Evolutionary conservation across 1,140 invertebrate species (phyloP).

Genomic region (Brachionus angularis): DNA sequence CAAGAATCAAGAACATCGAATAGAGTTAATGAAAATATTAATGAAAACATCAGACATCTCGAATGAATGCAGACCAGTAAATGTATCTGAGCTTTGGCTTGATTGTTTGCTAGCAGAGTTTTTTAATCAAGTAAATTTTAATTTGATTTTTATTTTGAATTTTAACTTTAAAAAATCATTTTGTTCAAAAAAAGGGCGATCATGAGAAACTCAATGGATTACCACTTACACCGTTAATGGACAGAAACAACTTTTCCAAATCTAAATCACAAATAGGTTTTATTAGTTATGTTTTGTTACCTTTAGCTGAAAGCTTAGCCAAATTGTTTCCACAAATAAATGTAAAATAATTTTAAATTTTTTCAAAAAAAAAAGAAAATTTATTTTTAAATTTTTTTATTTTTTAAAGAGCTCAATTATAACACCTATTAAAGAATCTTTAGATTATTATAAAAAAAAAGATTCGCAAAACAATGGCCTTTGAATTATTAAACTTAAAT

Average conservation of each 20-base stretch:
- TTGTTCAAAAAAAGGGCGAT: too few relatives aligned
- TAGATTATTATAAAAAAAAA: conserved; percentile 43
- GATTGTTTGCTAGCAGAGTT: conserved; percentile 59
- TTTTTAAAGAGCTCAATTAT: background rate
- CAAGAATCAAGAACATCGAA: conserved; percentile 1
- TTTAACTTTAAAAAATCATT: conserved; percentile 46
- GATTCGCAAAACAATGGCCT: too few relatives aligned
- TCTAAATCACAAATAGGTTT: conserved; percentile 59
- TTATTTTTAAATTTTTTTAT: too few relatives aligned
- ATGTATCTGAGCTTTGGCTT: conserved; percentile 59
- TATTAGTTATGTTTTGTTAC: conserved; percentile 59
- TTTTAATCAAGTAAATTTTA: conserved; percentile 56
- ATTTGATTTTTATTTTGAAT: background rate
- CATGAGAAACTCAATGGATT: conserved; percentile 57
- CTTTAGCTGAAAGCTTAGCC: conserved; percentile 47
- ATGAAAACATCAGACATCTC: conserved; percentile 60
- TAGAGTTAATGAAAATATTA: conserved; percentile 57
- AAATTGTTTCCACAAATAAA: conserved; percentile 33
- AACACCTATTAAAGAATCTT: conserved; percentile 17
- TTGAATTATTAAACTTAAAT: too few relatives aligned
- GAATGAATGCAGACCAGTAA: conserved; percentile 59
- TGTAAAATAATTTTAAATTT: conserved; percentile 15
- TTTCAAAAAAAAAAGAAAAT: too few relatives aligned
- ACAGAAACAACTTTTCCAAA: conserved; percentile 58
- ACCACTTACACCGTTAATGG: conserved; percentile 60